Base-by-base conservation (phyloP, 2,797 vertebrate species). In the Echiichthys vipera region DNA sequence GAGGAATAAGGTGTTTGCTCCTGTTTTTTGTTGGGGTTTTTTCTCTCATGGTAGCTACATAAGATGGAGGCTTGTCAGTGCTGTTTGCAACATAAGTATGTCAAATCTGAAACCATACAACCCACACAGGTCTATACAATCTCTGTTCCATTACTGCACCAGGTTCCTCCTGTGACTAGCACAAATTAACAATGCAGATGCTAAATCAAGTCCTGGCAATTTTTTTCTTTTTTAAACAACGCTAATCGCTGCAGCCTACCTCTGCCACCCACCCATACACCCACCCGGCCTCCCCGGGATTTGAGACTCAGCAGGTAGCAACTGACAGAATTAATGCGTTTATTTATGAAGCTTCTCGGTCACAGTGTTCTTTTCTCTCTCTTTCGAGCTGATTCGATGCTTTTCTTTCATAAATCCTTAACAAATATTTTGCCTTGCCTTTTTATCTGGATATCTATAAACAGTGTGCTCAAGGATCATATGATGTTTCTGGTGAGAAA, bases 131-230 rank as follows among this genome's bases (percentile, higher is more conserved):
- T 58, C 50, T 37, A 51, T 72, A 39, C 65, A 80, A 65, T 47
- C 67, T 55, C 17, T 65, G 37, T 55, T 69, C 58, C 43, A 46
- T 81, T 42, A 46, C 40, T 3, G 40, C 59, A 37, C 18, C n/a
- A 65, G 12, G 18, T 68, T 74, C 68, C n/a, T 58, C 39, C 37
- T 68, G 37, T 32, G 53, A 65, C 43, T 46, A 46, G 56, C 50
- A 54, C 50, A 75, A 73, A 80, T 77, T 47, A 77, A 84, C 76
- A 89, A 82, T 85, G 63, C 57, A 59, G 29, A 69, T 75, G 62
- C 77, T 80, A 84, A 81, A 81, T 81, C 83, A 84, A 89, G 70
- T 42, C n/a, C 37, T 65, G 58, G 46, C 7, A 25, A 57, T 65
- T 46, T 65, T n/a, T n/a, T n/a, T n/a, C n/a, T n/a, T n/a, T n/a